Percentiles rank a stretch among this genome's conserved stretches.
Conservation (phyloP, 1,140 invertebrate genomes). For the Coptotermes formosanus region DNA sequence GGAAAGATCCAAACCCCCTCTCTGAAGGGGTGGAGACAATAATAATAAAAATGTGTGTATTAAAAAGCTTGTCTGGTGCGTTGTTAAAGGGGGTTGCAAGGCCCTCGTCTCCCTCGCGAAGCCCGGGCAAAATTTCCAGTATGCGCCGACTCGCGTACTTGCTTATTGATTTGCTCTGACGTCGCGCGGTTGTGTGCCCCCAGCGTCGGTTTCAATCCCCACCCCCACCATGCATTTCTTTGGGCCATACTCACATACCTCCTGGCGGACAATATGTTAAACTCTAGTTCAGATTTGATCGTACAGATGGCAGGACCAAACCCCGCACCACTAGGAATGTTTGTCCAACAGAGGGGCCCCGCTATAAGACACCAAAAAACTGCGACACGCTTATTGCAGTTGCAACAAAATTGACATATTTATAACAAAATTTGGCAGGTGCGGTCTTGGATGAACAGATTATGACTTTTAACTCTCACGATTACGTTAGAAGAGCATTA, state of each 20-base stretch:
- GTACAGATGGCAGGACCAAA: not conserved
- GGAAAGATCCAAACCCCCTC: not conserved
- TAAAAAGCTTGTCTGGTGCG: not conserved
- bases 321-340: too few relatives aligned
- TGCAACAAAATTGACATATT: too few relatives aligned
- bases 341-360: too few relatives aligned
- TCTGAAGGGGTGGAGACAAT: not conserved
- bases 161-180: constrained; percentile 20
- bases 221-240: not conserved
- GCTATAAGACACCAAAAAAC: too few relatives aligned
- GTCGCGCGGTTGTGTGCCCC: not conserved
- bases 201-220: too few relatives aligned
- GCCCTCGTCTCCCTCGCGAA: constrained; percentile 4
- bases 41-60: not conserved
- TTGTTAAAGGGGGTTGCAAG: not conserved
- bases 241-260: not conserved
- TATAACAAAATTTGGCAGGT: too few relatives aligned
- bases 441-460: too few relatives aligned
- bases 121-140: constrained; percentile 25
- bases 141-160: constrained; percentile 22
- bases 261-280: not conserved
- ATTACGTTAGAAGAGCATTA: too few relatives aligned
- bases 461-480: too few relatives aligned
- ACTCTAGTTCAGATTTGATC: not conserved
- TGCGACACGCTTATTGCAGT: too few relatives aligned